Percentiles rank a stretch among this genome's conserved stretches.
phyloP scores from a whole-genome alignment of 2,113 vertebrate genomes.

The Pseudopipra pipra region DNA sequence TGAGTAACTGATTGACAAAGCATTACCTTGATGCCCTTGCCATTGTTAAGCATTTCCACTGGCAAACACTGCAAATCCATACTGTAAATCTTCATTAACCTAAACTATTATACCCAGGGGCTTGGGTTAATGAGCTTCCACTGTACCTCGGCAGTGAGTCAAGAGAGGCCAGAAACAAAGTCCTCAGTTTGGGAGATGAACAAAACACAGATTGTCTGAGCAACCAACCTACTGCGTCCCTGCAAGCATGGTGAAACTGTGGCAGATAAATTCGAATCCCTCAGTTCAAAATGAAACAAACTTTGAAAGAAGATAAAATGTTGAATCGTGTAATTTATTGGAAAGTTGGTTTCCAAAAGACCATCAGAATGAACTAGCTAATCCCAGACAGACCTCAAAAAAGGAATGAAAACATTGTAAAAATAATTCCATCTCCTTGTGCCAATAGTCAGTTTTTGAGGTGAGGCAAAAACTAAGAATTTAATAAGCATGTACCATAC shows the following conservation, averaged over 20 bases:
- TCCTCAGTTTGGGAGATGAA: background rate
- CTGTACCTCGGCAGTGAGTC: background rate
- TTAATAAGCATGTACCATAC: background rate
- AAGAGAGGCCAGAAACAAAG: background rate
- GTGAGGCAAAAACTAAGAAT: background rate
- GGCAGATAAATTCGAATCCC: background rate
- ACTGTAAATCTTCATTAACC: constrained; percentile 22
- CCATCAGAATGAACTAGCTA: background rate
- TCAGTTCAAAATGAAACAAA: background rate
- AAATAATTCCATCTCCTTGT: background rate
- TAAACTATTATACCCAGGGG: background rate
- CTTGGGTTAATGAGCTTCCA: background rate
- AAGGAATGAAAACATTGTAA: background rate
- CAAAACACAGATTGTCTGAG: background rate
- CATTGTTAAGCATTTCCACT: background rate
- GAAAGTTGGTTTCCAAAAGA: constrained; percentile 8
- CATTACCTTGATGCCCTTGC: background rate
- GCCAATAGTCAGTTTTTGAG: background rate
- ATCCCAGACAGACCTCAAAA: constrained; percentile 14
- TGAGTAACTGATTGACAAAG: background rate
- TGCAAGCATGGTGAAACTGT: rapidly evolving
- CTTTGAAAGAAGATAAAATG: background rate
- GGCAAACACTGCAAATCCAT: background rate
- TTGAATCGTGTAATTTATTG: background rate
- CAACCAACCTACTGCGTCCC: background rate